Percentiles rank a stretch among this genome's conserved stretches.
These are phyloP conservation scores for Rhopilema esculentum DNA, from an alignment of 30 jellyfish, hydroid and myxozoan genomes.

Conservation along the genomic window DNA sequence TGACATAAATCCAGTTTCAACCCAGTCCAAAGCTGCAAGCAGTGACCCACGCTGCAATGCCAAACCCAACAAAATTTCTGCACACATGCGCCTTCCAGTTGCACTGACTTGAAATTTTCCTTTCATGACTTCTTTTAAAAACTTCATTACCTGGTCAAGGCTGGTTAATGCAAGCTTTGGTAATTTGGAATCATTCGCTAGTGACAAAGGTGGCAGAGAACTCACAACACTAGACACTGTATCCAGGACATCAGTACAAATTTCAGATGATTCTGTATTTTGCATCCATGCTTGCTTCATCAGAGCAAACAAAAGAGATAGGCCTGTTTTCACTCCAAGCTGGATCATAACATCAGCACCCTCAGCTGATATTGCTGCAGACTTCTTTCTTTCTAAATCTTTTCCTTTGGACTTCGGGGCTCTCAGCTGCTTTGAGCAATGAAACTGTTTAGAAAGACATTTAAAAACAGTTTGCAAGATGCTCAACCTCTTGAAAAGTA, in stretches of 20 bases:
- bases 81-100: conserved; percentile 52
- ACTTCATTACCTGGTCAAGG: conserved; percentile 67
- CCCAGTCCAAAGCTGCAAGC: conserved; percentile 76
- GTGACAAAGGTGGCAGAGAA: conserved; percentile 87
- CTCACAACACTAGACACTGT: conserved; percentile 64
- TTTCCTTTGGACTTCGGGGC: conserved; percentile 19
- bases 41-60: conserved; percentile 84
- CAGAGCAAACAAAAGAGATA: conserved; percentile 77
- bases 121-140: conserved; percentile 53
- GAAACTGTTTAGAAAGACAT: conserved; percentile 65
- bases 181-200: conserved; percentile 71
- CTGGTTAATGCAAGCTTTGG: conserved; percentile 83
- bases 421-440: conserved; percentile 21
- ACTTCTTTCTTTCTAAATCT: background rate
- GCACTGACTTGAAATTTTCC: conserved; percentile 16
- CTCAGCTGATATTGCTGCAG: conserved; percentile 2
- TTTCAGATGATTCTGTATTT: conserved; percentile 35
- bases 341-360: conserved; percentile 80
- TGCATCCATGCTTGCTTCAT: conserved; percentile 86
- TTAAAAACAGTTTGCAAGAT: conserved; percentile 52
- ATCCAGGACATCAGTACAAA: conserved; percentile 78
- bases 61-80: conserved; percentile 74
- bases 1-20: conserved; percentile 64
- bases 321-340: conserved; percentile 86
- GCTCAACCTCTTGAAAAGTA: conserved; percentile 53